These are phyloP conservation scores for Nothoprocta pentlandii DNA, from an alignment of 2,113 vertebrate species.

Conservation along the genomic window DNA sequence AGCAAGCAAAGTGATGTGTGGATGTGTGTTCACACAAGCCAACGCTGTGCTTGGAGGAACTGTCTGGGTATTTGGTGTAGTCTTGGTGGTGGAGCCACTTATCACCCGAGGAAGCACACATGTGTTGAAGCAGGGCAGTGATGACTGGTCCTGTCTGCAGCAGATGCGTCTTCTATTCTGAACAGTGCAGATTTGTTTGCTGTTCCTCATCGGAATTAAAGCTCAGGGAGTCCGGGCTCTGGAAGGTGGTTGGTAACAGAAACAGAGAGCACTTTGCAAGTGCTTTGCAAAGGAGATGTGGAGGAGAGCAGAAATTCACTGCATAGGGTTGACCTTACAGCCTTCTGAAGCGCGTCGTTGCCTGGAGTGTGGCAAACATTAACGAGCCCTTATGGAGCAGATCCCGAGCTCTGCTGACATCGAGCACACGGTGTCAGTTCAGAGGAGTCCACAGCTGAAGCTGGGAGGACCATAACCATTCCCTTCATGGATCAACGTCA, in stretches of 20 bases:
- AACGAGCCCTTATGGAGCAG: neutral
- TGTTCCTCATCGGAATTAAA: neutral
- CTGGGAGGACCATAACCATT: neutral
- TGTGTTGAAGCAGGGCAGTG: neutral
- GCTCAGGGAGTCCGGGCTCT: neutral
- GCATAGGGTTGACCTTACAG: neutral
- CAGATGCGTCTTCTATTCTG: neutral
- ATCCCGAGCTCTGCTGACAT: neutral
- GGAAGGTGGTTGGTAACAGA: neutral
- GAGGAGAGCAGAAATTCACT: neutral
- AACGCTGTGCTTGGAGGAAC: neutral
- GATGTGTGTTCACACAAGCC: neutral
- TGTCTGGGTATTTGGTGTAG: neutral
- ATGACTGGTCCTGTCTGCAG: neutral
- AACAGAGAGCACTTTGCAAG: neutral
- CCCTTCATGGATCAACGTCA: neutral
- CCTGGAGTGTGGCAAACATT: neutral
- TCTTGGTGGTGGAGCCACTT: neutral
- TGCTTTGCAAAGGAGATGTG: neutral
- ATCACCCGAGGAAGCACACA: neutral
- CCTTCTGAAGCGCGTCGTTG: neutral
- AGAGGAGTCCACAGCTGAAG: neutral
- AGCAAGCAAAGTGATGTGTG: neutral
- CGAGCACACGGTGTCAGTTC: neutral
- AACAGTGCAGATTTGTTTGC: neutral